These are phyloP conservation scores for Gallinago solitaria DNA, from an alignment of 2,797 vertebrate species.

Conservation along the genomic window DNA sequence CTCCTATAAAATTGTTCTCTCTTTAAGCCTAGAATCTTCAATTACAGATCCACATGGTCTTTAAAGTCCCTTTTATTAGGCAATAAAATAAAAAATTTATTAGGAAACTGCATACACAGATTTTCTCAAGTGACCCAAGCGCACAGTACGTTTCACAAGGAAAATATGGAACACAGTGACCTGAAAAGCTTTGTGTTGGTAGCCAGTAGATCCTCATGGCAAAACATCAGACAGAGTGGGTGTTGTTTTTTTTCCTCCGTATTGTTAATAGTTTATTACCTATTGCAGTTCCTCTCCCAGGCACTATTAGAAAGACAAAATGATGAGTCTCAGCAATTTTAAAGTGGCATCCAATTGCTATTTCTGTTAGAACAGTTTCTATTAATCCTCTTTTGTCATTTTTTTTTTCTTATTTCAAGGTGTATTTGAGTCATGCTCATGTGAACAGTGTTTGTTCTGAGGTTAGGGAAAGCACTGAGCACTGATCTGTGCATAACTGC, in stretches of 20 bases:
- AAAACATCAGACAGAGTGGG: constrained; percentile 68
- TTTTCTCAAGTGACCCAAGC: constrained; percentile 14
- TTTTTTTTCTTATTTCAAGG: neutral
- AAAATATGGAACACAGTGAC: constrained; percentile 69
- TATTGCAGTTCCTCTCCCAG: neutral
- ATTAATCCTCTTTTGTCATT: neutral
- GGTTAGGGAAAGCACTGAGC: neutral
- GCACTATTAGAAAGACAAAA: neutral
- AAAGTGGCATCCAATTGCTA: neutral
- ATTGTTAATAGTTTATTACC: constrained; percentile 15
- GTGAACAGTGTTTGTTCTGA: neutral
- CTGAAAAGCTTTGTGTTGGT: constrained; percentile 45
- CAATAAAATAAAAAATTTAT: constrained; percentile 55
- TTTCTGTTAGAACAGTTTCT: neutral
- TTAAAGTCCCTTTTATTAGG: constrained; percentile 35
- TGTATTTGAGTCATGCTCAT: neutral
- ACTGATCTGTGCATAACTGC: neutral
- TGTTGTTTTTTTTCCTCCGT: neutral
- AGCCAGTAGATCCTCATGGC: constrained; percentile 50
- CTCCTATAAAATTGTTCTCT: constrained; percentile 25
- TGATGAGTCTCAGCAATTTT: neutral
- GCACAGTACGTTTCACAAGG: constrained; percentile 16
- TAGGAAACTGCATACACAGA: constrained; percentile 17
- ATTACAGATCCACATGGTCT: constrained; percentile 5
- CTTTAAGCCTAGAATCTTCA: constrained; percentile 29